A percentile compares a stretch with the other conserved stretches of the same genome.
phyloP scores from a whole-genome alignment of 2,888 invertebrate genomes.

The Congeria kusceri region DNA sequence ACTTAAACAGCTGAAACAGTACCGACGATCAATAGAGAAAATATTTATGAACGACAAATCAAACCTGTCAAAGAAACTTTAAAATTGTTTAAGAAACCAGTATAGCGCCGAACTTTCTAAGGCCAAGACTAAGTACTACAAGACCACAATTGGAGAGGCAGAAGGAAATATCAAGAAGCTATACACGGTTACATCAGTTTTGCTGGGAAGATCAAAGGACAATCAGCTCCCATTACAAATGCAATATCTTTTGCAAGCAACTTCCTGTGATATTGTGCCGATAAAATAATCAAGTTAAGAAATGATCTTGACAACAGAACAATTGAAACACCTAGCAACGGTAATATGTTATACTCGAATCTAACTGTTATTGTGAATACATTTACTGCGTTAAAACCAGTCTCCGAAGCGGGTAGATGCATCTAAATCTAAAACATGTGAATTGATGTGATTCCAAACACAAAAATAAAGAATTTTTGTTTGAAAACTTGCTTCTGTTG shows the following conservation, averaged over 20 bases:
- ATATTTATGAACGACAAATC: conserved; percentile 39
- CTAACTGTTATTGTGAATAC: neutral
- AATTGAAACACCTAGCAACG: too few species aligned
- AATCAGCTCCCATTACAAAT: conserved; percentile 29
- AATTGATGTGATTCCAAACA: conserved; percentile 26
- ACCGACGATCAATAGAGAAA: conserved; percentile 32
- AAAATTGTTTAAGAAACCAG: conserved; percentile 20
- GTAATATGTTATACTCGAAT: too few species aligned
- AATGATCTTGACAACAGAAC: conserved; percentile 16
- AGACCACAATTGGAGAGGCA: conserved; percentile 33
- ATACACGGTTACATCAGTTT: conserved; percentile 25
- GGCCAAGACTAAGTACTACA: conserved; percentile 23
- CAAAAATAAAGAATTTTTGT: conserved; percentile 16
- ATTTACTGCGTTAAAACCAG: conserved; percentile 15
- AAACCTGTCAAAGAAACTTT: conserved; percentile 14
- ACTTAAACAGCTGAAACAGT: conserved; percentile 33
- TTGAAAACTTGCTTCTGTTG: conserved; percentile 6
- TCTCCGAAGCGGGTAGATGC: conserved; percentile 4
- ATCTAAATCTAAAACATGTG: conserved; percentile 31
- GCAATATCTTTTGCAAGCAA: conserved; percentile 29
- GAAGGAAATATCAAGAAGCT: conserved; percentile 34
- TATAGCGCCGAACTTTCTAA: conserved; percentile 21
- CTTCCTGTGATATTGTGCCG: conserved; percentile 24
- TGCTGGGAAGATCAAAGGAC: conserved; percentile 23
- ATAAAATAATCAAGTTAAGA: conserved; percentile 24